phyloP scores from a whole-genome alignment of 2,797 vertebrate species.

The Sciurus carolinensis region DNA sequence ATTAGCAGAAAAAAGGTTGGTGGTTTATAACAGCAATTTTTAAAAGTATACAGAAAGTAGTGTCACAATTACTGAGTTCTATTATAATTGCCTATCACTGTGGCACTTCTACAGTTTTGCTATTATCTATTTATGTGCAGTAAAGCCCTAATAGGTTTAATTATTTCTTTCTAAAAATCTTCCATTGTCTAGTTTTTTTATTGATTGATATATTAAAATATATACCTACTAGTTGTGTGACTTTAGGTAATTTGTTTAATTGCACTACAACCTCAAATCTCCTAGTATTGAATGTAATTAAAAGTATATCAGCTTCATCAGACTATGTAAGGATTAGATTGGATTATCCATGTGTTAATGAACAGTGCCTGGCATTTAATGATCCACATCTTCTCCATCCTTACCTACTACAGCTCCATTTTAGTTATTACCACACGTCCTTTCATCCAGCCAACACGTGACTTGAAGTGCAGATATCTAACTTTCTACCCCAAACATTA shows the following conservation, averaged over 20 bases:
- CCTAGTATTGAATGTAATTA: background rate
- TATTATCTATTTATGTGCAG: background rate
- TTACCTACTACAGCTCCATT: background rate
- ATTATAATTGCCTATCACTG: background rate
- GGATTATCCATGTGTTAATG: background rate
- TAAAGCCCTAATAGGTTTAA: background rate
- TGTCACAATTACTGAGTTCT: background rate
- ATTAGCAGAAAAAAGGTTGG: background rate
- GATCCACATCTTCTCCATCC: fast-evolving
- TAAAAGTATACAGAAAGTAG: fast-evolving
- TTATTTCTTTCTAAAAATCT: conserved; percentile 21
- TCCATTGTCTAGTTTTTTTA: background rate
- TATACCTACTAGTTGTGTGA: background rate
- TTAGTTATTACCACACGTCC: fast-evolving
- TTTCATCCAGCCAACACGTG: background rate
- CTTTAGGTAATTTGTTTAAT: background rate
- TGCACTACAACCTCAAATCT: background rate
- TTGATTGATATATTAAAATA: background rate
- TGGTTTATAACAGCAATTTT: background rate
- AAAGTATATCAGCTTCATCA: background rate
- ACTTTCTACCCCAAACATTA: background rate
- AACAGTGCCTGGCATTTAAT: fast-evolving
- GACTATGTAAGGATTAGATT: fast-evolving
- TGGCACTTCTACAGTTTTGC: background rate
- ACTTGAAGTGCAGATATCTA: background rate